Base-by-base conservation (phyloP, 1,140 invertebrate species). In the Cyclargus thomasi region DNA sequence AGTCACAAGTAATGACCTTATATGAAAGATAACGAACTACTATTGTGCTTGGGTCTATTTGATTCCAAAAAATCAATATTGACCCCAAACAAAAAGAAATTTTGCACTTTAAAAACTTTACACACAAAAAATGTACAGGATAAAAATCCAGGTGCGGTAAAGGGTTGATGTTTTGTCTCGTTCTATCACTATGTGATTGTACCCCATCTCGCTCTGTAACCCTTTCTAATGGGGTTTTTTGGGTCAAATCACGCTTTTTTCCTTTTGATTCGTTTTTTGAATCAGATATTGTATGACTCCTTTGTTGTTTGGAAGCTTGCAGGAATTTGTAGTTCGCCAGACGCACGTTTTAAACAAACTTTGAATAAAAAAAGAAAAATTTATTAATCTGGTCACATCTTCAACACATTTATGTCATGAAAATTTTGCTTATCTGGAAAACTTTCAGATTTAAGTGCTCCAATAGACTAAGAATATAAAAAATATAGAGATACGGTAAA, bases 81-180 rank as follows among this genome's bases (percentile, higher is more conserved):
- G 85, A 85, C 78, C 79, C 79, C 39, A 69, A 81, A 81, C 74
- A 84, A 83, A 77, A 77, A 68, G 67, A 83, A 83, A 84, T 85
- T 86, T 85, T 85, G 85, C 86, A 86, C 80, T 85, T 87, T 89
- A 86, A 86, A 75, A 83, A 88, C 80, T 78, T 85, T 79, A 35
- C 72, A 81, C 80, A 78, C 76, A 85, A 82, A 80, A 77, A 82
- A 76, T 74, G 69, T 70, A 62, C 59, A 10, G 22, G 8, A 78
- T 72, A 82, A 85, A 88, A 86, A 83, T 68, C 86, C 86, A 89
- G 86, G 85, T 89, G 86, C 81, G 73, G 78, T 73, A 53, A 84
- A 89, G 87, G 86, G 86, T 85, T 89, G 17, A 35, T 69, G 53
- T 2, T 35, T 68, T 65, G 21, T 82, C 81, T 67, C 74, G 72